phyloP scores from a whole-genome alignment of 37 sponge, comb jelly and placozoan species.

The Agelas oroides region DNA sequence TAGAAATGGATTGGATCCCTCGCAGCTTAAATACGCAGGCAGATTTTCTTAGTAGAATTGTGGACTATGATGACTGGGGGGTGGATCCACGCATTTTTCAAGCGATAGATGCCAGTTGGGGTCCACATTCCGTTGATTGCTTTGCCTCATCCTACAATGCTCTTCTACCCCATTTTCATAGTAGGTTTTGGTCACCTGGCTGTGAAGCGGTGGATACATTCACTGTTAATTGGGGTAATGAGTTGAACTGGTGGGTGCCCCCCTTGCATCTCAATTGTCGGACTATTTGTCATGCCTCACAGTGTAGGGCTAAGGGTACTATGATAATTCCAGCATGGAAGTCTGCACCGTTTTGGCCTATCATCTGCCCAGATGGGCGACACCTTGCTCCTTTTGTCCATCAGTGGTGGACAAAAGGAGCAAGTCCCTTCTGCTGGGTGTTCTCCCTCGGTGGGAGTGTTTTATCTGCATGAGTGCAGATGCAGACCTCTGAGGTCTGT shows the following conservation, averaged over 20 bases:
- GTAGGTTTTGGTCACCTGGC: not conserved
- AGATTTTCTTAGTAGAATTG: slow-evolving; percentile 14
- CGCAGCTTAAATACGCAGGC: slow-evolving; percentile 1
- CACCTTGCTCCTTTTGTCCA: slow-evolving; percentile 12
- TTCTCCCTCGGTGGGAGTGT: no score
- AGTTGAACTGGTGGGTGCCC: slow-evolving; percentile 12
- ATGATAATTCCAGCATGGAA: slow-evolving; percentile 10
- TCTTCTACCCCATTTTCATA: not conserved
- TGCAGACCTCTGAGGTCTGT: no score
- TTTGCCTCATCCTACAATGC: slow-evolving; percentile 3
- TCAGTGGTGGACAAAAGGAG: not conserved
- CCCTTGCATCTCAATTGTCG: not conserved
- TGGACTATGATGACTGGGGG: slow-evolving; percentile 23
- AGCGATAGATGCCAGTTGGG: slow-evolving; percentile 1
- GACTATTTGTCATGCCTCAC: not conserved
- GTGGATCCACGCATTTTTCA: slow-evolving; percentile 2
- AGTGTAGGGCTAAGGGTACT: slow-evolving; percentile 3
- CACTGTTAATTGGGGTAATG: slow-evolving; percentile 3
- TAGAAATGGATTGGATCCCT: slow-evolving; percentile 12
- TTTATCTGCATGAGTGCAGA: no score
- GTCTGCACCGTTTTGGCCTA: slow-evolving; percentile 32
- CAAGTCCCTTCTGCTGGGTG: no score
- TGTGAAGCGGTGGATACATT: not conserved
- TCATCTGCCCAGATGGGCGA: slow-evolving; percentile 10
- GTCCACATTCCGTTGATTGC: slow-evolving; percentile 16